phyloP scores from a whole-genome alignment of 1,140 invertebrate species.

The Coelopa frigida region DNA sequence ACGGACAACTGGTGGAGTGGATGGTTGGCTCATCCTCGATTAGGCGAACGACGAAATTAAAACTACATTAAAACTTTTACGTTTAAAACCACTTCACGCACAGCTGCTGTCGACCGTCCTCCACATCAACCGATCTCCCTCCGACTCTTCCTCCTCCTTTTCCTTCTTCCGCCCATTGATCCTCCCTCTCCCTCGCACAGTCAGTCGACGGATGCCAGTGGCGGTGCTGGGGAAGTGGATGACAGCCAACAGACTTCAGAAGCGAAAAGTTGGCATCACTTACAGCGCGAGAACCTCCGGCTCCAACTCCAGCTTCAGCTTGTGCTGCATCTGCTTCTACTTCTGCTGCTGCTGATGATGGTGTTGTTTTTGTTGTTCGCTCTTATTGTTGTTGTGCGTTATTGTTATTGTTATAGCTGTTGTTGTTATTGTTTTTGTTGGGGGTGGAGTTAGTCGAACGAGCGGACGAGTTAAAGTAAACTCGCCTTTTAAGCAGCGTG shows the following conservation, averaged over 20 bases:
- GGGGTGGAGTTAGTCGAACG: neutral
- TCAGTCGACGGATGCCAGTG: conserved; percentile 12
- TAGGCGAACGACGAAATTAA: conserved; percentile 35
- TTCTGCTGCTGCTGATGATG: no score
- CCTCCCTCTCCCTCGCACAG: conserved; percentile 2
- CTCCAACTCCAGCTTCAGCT: no score
- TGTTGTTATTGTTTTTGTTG: conserved; percentile 1
- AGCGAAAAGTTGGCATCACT: neutral
- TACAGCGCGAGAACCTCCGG: no score
- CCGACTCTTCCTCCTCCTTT: conserved; percentile 8
- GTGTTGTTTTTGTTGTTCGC: no score
- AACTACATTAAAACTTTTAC: conserved; percentile 40
- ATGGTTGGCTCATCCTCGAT: neutral
- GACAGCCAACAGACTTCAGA: conserved; percentile 4
- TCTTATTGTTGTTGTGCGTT: no score
- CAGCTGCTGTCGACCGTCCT: neutral
- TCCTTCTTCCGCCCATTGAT: conserved; percentile 17
- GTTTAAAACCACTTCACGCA: conserved; percentile 8
- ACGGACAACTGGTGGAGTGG: neutral
- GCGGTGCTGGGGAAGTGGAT: neutral
- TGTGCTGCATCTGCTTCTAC: no score
- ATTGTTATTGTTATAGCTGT: neutral
- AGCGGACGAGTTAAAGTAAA: neutral
- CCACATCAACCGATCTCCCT: conserved; percentile 4
- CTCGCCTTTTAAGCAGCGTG: no score